Percentiles rank a stretch among this genome's conserved stretches.
phyloP scores from a whole-genome alignment of 2,888 invertebrate species.

The Aspidapion aeneum region DNA sequence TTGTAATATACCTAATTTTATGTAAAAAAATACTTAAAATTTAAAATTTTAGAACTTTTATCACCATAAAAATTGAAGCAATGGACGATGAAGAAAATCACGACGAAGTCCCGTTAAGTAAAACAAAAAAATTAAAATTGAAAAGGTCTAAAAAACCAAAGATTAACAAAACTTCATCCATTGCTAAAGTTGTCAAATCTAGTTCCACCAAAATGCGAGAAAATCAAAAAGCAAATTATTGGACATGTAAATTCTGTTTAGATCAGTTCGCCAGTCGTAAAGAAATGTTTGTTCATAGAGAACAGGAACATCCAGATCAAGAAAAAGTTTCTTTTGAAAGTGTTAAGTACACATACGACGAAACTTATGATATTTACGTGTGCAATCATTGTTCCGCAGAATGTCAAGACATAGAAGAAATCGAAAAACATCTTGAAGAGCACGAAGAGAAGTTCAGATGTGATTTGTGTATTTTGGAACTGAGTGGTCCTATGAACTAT shows the following conservation, averaged over 20 bases:
- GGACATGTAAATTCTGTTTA: slow-evolving; percentile 34
- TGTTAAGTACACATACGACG: slow-evolving; percentile 29
- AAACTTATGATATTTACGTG: slow-evolving; percentile 32
- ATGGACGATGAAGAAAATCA: too few species aligned
- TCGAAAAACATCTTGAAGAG: slow-evolving; percentile 32
- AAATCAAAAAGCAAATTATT: slow-evolving; percentile 32
- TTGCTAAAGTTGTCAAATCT: too few species aligned
- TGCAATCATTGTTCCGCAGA: slow-evolving; percentile 37
- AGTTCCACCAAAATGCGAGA: slow-evolving; percentile 4
- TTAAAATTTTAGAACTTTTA: too few species aligned
- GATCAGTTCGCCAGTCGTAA: slow-evolving; percentile 30
- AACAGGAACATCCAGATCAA: slow-evolving; percentile 24
- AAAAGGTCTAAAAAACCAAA: too few species aligned
- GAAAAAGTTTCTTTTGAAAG: slow-evolving; percentile 21
- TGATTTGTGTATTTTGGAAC: slow-evolving; percentile 33
- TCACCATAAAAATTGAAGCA: too few species aligned
- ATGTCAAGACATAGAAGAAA: slow-evolving; percentile 33
- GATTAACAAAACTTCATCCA: too few species aligned
- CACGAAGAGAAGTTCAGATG: slow-evolving; percentile 42
- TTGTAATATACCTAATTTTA: too few species aligned
- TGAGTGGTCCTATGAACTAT: slow-evolving; percentile 38
- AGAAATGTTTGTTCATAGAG: slow-evolving; percentile 32
- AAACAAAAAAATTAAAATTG: too few species aligned
- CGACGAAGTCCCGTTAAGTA: too few species aligned
- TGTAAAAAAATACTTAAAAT: too few species aligned